phyloP scores from a whole-genome alignment of 2,113 vertebrate genomes.

The Rhinogobius similis region DNA sequence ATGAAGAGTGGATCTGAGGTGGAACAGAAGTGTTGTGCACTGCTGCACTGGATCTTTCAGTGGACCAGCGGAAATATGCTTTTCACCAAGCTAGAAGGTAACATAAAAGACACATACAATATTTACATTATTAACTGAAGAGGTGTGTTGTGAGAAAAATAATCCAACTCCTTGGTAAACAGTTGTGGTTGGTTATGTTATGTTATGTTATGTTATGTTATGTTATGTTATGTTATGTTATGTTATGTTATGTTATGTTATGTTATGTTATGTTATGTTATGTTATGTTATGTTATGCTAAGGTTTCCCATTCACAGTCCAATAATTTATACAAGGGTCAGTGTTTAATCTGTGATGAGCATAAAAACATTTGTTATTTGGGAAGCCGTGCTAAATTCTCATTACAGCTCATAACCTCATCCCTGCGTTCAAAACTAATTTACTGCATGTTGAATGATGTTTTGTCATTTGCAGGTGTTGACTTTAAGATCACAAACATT shows the following conservation, averaged over 20 bases:
- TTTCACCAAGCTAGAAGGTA: constrained; percentile 91
- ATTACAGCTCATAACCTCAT: not conserved
- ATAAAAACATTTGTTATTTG: not conserved
- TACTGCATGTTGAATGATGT: constrained; percentile 1
- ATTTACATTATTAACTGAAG: not conserved
- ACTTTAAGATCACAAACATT: constrained; percentile 90
- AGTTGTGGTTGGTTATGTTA: not conserved
- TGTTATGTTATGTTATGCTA: too few species aligned
- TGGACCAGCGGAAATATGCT: constrained; percentile 97
- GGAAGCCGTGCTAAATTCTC: not conserved
- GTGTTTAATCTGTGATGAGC: not conserved
- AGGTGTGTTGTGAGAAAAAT: not conserved
- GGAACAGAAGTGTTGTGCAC: constrained; percentile 87
- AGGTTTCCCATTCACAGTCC: not conserved
- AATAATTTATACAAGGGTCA: not conserved
- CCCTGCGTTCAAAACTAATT: not conserved
- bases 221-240: too few species aligned
- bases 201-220: too few species aligned
- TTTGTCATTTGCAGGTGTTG: constrained; percentile 84
- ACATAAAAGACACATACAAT: not conserved
- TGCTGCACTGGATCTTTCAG: constrained; percentile 97
- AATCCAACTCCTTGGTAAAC: not conserved
- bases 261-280: too few species aligned
- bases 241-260: too few species aligned
- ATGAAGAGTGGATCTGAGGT: constrained; percentile 72